phyloP scores from a whole-genome alignment of 1,140 invertebrate species.

The Battus philenor region DNA sequence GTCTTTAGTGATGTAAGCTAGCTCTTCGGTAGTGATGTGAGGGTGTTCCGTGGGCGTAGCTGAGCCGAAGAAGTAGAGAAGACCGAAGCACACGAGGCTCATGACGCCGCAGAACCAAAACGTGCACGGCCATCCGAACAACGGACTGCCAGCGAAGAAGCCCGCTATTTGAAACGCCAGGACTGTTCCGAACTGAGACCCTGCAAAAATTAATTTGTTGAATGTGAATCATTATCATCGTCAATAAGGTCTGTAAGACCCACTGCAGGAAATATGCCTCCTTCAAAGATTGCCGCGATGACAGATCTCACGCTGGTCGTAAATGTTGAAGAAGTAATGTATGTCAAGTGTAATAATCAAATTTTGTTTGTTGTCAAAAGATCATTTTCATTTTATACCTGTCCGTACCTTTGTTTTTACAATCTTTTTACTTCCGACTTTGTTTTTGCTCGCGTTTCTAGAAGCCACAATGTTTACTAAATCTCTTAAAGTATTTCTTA shows the following conservation, averaged over 20 bases:
- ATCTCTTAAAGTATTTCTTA: no score
- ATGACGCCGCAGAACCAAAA: slow-evolving; percentile 78
- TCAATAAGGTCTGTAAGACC: neutral
- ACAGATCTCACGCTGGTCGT: neutral
- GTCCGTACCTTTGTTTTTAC: no score
- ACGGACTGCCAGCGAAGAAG: slow-evolving; percentile 44
- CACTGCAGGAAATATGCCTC: no score
- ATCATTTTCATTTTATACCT: no score
- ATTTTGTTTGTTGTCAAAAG: no score
- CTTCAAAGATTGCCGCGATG: no score
- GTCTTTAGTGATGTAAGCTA: slow-evolving; percentile 70
- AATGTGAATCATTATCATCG: neutral
- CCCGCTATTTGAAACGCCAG: slow-evolving; percentile 69
- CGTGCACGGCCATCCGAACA: slow-evolving; percentile 72
- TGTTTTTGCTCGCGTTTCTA: no score
- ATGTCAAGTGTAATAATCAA: no score
- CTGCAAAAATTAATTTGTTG: slow-evolving; percentile 19
- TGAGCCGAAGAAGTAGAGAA: slow-evolving; percentile 53
- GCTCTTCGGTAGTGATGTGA: slow-evolving; percentile 77
- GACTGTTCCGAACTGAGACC: slow-evolving; percentile 64
- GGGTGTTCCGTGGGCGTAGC: slow-evolving; percentile 76
- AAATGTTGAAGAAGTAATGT: neutral
- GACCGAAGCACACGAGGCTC: slow-evolving; percentile 52
- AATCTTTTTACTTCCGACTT: no score
- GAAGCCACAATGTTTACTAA: no score